A percentile compares a stretch with the other conserved stretches of the same genome.
phyloP scores from a whole-genome alignment of 2,888 invertebrate genomes.

The Phyllotreta striolata region DNA sequence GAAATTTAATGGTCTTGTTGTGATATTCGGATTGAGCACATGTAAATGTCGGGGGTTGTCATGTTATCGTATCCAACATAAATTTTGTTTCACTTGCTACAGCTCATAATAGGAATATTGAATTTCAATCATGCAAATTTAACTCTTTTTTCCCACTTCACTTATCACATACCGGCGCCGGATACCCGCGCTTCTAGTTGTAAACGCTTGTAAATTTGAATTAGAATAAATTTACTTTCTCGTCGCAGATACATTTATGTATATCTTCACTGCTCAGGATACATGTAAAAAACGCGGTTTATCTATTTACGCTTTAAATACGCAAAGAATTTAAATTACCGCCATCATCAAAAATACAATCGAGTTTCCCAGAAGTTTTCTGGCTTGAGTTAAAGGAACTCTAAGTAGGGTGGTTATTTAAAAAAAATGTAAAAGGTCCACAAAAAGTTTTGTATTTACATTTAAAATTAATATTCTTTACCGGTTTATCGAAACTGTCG shows the following conservation, averaged over 20 bases:
- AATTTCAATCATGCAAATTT: slow-evolving; percentile 25
- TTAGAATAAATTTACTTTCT: slow-evolving; percentile 29
- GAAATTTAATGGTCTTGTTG: no score
- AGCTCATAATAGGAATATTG: slow-evolving; percentile 16
- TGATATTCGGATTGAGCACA: slow-evolving; percentile 9
- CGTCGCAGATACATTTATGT: slow-evolving; percentile 20
- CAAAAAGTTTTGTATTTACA: no score
- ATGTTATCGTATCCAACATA: slow-evolving; percentile 9
- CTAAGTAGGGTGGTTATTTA: no score
- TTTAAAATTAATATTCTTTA: no score
- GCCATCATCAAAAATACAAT: slow-evolving; percentile 4
- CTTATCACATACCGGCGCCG: slow-evolving; percentile 19
- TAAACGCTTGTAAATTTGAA: slow-evolving; percentile 29
- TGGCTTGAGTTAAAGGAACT: no score
- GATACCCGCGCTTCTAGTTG: slow-evolving; percentile 15
- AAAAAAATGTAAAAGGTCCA: no score
- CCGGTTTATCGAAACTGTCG: no score
- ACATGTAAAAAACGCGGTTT: slow-evolving; percentile 12
- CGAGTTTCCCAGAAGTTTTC: no score
- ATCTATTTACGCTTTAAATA: slow-evolving; percentile 14
- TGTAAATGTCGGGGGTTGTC: slow-evolving; percentile 11
- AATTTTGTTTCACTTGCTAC: slow-evolving; percentile 16
- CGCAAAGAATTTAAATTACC: slow-evolving; percentile 18
- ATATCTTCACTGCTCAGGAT: slow-evolving; percentile 5
- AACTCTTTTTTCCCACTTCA: slow-evolving; percentile 27